phyloP scores from a whole-genome alignment of 2,797 vertebrate species.

The Anas flavirostris region DNA sequence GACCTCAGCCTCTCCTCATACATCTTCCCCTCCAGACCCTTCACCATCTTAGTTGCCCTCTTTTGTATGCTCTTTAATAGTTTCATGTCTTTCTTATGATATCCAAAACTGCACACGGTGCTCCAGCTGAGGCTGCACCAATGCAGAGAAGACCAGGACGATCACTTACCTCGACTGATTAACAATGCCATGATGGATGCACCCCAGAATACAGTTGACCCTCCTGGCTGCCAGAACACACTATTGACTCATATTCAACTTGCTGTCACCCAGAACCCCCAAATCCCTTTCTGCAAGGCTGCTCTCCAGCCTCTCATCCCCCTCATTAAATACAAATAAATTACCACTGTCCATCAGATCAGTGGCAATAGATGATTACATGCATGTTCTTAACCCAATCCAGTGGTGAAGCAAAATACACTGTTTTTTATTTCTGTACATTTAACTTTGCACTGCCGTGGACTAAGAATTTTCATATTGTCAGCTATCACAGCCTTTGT shows the following conservation, averaged over 20 bases:
- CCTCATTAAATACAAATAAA: neutral
- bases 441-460: neutral
- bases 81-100: neutral
- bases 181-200: neutral
- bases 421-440: neutral
- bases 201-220: neutral
- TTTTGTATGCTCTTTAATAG: neutral
- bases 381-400: neutral
- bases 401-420: neutral
- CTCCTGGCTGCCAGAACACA: neutral
- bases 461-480: neutral
- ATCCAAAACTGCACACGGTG: neutral
- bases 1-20: no score
- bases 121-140: neutral
- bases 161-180: neutral
- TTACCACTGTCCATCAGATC: neutral
- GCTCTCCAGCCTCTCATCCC: no score
- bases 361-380: neutral
- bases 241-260: neutral
- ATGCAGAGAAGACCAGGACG: neutral
- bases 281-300: no score
- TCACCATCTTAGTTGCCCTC: no score
- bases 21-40: no score
- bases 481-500: neutral
- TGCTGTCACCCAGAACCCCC: no score